Conservation (phyloP, 2,888 invertebrate genomes). For the Amphipoea lucens region DNA sequence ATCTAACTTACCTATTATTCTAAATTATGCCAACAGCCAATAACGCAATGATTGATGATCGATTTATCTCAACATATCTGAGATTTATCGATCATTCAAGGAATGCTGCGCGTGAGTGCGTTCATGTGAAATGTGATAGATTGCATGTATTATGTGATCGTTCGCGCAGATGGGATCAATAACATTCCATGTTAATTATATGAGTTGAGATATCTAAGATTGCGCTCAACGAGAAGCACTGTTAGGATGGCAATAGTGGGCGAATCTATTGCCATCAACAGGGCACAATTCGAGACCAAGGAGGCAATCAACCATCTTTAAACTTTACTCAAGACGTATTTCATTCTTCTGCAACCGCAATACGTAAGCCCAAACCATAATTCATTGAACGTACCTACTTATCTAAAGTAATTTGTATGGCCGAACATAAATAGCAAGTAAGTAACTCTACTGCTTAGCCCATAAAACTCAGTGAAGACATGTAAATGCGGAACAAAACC, state of each 20-base stretch:
- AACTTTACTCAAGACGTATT: neutral
- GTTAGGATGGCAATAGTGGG: neutral
- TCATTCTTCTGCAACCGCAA: neutral
- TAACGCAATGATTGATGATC: constrained; percentile 35
- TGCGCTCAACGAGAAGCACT: neutral
- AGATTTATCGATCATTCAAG: constrained; percentile 51
- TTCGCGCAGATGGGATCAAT: constrained; percentile 25
- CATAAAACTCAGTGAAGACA: constrained; percentile 34
- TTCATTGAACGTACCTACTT: neutral
- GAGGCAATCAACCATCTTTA: neutral
- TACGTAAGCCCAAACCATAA: neutral
- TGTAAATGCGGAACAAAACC: constrained; percentile 34
- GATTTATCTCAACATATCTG: constrained; percentile 45
- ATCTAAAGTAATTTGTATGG: constrained; percentile 2
- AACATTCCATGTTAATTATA: constrained; percentile 3
- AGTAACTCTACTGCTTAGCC: neutral
- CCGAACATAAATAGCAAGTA: constrained; percentile 8
- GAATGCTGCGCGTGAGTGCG: constrained; percentile 59
- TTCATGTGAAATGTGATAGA: constrained; percentile 54
- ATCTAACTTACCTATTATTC: neutral
- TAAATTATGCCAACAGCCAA: constrained; percentile 28
- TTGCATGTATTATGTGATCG: constrained; percentile 49
- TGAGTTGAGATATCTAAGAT: constrained; percentile 1
- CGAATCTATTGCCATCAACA: neutral
- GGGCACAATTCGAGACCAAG: neutral